These are phyloP conservation scores for Poeciliopsis paucimaculata DNA, from an alignment of 2,797 vertebrate genomes.

Conservation along the genomic window DNA sequence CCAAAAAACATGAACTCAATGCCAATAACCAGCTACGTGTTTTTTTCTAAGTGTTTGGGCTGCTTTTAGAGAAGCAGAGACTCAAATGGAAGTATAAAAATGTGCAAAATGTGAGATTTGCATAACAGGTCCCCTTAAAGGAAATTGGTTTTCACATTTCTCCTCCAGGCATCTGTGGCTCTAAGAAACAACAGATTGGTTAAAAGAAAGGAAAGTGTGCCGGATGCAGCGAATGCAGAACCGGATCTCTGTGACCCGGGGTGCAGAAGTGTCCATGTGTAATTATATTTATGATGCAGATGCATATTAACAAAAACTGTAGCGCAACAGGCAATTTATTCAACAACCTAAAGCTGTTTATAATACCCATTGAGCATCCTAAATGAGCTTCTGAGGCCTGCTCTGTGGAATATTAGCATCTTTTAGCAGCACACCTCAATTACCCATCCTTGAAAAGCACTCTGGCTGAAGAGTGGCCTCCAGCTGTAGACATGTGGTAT, in stretches of 20 bases:
- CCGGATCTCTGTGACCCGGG: constrained; percentile 53
- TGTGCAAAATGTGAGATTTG: no score
- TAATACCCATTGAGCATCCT: constrained; percentile 53
- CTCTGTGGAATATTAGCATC: constrained; percentile 68
- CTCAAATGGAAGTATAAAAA: no score
- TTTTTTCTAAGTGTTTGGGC: no score
- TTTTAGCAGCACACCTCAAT: constrained; percentile 73
- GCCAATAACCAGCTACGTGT: no score
- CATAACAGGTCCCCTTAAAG: constrained; percentile 14
- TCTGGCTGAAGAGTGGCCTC: constrained; percentile 70
- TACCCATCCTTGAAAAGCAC: constrained; percentile 75
- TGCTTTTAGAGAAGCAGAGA: no score
- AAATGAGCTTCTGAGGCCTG: constrained; percentile 62
- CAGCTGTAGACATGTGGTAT: constrained; percentile 77
- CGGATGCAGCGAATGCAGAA: constrained; percentile 46
- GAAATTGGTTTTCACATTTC: constrained; percentile 81
- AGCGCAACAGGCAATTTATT: constrained; percentile 79
- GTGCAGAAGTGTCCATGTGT: constrained; percentile 61
- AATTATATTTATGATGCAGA: constrained; percentile 46
- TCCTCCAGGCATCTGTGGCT: constrained; percentile 61
- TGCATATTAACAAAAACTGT: constrained; percentile 54
- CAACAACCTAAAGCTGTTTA: constrained; percentile 54
- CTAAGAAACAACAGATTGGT: constrained; percentile 44
- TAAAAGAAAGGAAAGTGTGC: constrained; percentile 38
- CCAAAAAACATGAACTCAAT: no score